phyloP scores from a whole-genome alignment of 2,888 invertebrate genomes.

The Itoplectis maculator region DNA sequence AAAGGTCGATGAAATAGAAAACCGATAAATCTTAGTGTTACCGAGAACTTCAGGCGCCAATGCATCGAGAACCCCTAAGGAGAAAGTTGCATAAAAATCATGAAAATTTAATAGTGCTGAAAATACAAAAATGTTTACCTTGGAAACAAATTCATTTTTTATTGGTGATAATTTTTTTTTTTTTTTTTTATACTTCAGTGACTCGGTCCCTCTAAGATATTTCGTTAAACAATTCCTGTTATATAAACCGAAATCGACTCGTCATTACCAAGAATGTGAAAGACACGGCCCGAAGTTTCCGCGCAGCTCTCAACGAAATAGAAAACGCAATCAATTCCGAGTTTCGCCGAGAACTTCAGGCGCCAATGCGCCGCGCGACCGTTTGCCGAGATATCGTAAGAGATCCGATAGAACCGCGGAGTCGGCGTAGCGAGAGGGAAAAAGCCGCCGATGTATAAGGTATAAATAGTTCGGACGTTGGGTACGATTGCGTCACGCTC shows the following conservation, averaged over 20 bases:
- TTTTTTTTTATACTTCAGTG: too few species aligned
- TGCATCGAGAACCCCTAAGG: too few species aligned
- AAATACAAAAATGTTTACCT: too few species aligned
- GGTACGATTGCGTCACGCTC: constrained; percentile 63
- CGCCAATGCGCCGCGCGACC: constrained; percentile 21
- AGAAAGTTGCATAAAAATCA: too few species aligned
- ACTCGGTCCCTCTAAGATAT: too few species aligned
- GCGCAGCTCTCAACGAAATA: not conserved
- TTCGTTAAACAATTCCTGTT: not conserved
- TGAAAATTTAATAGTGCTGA: too few species aligned
- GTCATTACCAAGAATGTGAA: not conserved
- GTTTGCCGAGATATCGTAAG: constrained; percentile 12
- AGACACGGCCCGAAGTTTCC: not conserved
- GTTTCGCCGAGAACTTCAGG: constrained; percentile 11
- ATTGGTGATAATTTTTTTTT: too few species aligned
- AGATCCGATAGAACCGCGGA: constrained; percentile 14
- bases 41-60: too few species aligned
- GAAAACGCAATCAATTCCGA: constrained; percentile 17
- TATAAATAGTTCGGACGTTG: constrained; percentile 55
- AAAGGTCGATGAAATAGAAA: too few species aligned
- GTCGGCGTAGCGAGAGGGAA: constrained; percentile 3
- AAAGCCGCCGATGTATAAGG: constrained; percentile 25
- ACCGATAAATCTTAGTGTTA: too few species aligned
- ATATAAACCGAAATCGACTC: not conserved
- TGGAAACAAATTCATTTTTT: too few species aligned